Conservation (phyloP, 2,113 vertebrate species). For the Mastomys coucha region DNA sequence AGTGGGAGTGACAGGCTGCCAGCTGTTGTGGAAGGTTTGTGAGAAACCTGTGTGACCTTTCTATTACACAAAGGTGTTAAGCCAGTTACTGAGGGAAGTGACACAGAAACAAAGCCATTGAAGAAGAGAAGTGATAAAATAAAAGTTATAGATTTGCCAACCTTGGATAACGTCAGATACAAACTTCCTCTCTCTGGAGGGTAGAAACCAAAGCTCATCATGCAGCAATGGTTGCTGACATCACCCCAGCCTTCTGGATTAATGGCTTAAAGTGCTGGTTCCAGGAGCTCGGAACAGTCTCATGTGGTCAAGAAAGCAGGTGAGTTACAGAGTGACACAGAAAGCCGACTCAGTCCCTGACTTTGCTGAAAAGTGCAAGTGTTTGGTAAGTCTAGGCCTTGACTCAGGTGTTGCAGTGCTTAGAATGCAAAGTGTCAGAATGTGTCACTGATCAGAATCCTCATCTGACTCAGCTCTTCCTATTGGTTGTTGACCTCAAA, state of each 20-base stretch:
- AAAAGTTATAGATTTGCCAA: slow-evolving; percentile 54
- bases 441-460: slow-evolving; percentile 40
- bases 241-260: slow-evolving; percentile 40
- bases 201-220: slow-evolving; percentile 56
- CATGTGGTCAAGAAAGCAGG: slow-evolving; percentile 29
- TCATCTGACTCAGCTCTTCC: slow-evolving; percentile 52
- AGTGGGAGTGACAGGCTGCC: slow-evolving; percentile 15
- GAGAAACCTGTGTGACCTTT: slow-evolving; percentile 49
- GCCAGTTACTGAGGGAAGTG: slow-evolving; percentile 66
- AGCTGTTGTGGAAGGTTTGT: slow-evolving; percentile 16
- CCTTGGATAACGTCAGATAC: slow-evolving; percentile 69
- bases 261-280: slow-evolving; percentile 3
- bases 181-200: slow-evolving; percentile 51
- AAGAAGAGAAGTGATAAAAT: slow-evolving; percentile 55
- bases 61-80: slow-evolving; percentile 63
- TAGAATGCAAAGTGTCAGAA: slow-evolving; percentile 69
- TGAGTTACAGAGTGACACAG: background rate
- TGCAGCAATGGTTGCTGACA: slow-evolving; percentile 44
- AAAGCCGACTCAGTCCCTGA: background rate
- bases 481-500: slow-evolving; percentile 44
- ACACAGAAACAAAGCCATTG: slow-evolving; percentile 56
- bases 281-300: slow-evolving; percentile 56
- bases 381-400: slow-evolving; percentile 40
- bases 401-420: slow-evolving; percentile 38
- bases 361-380: slow-evolving; percentile 41